Base-by-base conservation (phyloP, 1,140 invertebrate genomes). In the Stegodyphus mimosarum region DNA sequence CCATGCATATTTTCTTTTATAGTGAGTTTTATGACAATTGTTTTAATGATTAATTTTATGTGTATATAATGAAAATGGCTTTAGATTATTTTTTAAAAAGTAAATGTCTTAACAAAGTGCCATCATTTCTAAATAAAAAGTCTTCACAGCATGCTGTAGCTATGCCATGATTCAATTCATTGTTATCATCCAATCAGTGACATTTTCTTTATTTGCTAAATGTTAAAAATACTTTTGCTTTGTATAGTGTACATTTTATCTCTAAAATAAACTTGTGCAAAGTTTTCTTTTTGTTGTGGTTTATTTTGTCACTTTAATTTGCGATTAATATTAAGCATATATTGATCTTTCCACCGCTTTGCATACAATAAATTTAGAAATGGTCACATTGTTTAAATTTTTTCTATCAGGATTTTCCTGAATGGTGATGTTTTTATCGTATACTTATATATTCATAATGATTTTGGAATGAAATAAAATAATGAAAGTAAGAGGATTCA, bases 161-260 rank as follows among this genome's bases (percentile, higher is more conserved):
- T 71, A 18, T 81, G 79, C 79, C 79, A 81, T 81, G 49, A 73
- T 73, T 73, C 55, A 63, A 55, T 81, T 81, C 55, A 72, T 73
- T 81, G 15, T 60, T 63, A 53, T 72, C 78, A 71, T 71, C 53
- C 11, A 64, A 72, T 64, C 79, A 64, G 53, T 81, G 69, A 81
- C 50, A 51, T 81, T 81, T 51, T 52, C 51, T 81, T 81, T 33
- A 48, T 81, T 70, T 81, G 70, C 79, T 81, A 73, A 63, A 73
- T 81, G 79, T 81, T 49, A 71, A 55, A 60, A 81, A 72, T 49
- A 48, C 33, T 55, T 71, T 81, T 81, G 70, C 67, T 67, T 81
- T 81, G 79, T 81, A 81, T 81, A 81, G 79, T 81, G 79, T 81
- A 81, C 70, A 81, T 81, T 81, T 81, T 81, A 81, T 81, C 79